These are phyloP conservation scores for Gobiocypris rarus DNA, from an alignment of 2,113 vertebrate species.

Conservation along the genomic window DNA sequence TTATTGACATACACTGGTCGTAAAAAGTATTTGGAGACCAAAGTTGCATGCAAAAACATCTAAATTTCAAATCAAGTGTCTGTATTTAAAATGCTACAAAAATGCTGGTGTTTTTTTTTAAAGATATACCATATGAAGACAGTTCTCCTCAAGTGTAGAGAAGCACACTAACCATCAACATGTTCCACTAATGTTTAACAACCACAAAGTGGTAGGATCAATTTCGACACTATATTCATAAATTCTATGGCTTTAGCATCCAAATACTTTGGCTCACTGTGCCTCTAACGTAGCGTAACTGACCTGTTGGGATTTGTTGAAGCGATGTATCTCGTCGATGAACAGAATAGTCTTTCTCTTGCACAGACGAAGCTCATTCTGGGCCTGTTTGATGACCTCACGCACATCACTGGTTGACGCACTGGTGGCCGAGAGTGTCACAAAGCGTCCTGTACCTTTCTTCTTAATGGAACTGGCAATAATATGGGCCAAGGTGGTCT, in stretches of 20 bases:
- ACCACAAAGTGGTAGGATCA: too few species aligned
- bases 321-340: conserved; percentile 98
- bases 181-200: neutral
- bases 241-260: too few species aligned
- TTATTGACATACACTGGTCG: neutral
- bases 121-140: neutral
- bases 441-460: conserved; percentile 84
- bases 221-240: too few species aligned
- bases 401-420: conserved; percentile 87
- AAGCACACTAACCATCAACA: neutral
- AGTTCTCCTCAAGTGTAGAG: neutral
- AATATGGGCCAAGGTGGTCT: conserved; percentile 97
- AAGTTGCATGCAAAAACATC: neutral
- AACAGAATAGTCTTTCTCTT: conserved; percentile 96
- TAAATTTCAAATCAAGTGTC: neutral
- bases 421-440: conserved; percentile 90
- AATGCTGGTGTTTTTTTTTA: neutral
- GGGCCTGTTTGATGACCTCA: conserved; percentile 94
- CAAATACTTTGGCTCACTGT: neutral
- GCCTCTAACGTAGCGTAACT: neutral
- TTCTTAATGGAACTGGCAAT: conserved; percentile 89
- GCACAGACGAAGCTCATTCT: conserved; percentile 92
- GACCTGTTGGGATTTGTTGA: conserved; percentile 98
- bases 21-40: neutral
- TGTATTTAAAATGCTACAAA: neutral